Percentiles rank a stretch among this genome's conserved stretches.
Conservation (phyloP, 2,888 invertebrate species). For the Nemotelus pantherinus region DNA sequence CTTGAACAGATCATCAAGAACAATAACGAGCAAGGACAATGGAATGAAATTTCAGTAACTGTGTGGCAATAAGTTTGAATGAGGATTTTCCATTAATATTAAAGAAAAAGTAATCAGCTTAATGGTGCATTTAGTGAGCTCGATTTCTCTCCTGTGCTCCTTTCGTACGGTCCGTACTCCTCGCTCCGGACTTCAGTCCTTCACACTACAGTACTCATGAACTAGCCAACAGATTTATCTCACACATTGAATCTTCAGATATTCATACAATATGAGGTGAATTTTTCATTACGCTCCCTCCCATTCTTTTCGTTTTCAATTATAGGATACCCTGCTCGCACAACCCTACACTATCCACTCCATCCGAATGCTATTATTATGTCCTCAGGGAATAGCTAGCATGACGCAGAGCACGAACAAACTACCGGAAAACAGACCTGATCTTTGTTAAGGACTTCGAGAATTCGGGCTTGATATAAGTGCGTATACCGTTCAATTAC, state of each 20-base stretch:
- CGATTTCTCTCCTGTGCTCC: slow-evolving; percentile 34
- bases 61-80: slow-evolving; percentile 36
- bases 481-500: neutral
- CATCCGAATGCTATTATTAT: neutral
- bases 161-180: neutral
- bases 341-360: neutral
- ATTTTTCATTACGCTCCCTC: slow-evolving; percentile 28
- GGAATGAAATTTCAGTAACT: slow-evolving; percentile 23
- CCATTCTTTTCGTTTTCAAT: neutral
- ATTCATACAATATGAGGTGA: slow-evolving; percentile 35
- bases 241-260: slow-evolving; percentile 2
- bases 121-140: slow-evolving; percentile 42
- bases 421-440: slow-evolving; percentile 2
- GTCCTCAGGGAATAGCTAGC: neutral
- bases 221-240: slow-evolving; percentile 13
- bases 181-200: neutral
- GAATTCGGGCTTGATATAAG: neutral
- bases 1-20: neutral
- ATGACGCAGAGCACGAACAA: neutral
- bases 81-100: slow-evolving; percentile 43
- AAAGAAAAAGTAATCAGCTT: slow-evolving; percentile 43
- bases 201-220: neutral
- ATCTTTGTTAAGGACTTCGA: neutral
- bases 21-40: slow-evolving; percentile 9
- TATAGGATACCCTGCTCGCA: neutral